Base-by-base conservation (phyloP, 2,113 vertebrate species). In the Sebastes schlegelii region DNA sequence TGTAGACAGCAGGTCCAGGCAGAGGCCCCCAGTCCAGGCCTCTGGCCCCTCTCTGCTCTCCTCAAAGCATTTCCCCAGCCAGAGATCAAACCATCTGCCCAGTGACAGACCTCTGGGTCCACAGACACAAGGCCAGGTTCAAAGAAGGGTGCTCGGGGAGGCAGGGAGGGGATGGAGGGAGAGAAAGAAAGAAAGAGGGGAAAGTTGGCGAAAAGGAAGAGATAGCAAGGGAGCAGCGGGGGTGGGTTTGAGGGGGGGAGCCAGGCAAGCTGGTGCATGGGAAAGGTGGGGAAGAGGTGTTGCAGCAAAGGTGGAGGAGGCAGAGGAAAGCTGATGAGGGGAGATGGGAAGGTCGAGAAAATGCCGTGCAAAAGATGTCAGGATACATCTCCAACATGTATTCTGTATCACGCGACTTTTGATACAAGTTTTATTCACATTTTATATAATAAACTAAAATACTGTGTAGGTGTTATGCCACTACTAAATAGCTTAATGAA, bases 101-200 rank as follows among this genome's bases (percentile, higher is more conserved):
- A 95, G 96, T 97, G 97, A 97, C 96, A 97, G 95, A 95, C 94
- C 90, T 92, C 95, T 93, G 91, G 94, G 96, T 96, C 96, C 96
- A 95, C 79, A 90, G 95, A 94, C 95, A 94, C 96, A 96, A 96
- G 96, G 95, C 95, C 96, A 94, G 95, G 87, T 97, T 98, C 97
- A 97, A 97, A 98, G 92, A 74, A 48, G 79, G 83, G 82, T 87
- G 87, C 82, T 77, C 54, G 23, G 87, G 84, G 89, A 85, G 76
- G 67, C 72, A 85, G 83, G 80, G 84, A 80, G 84, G n/a, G 82
- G 82, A 84, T 46, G 23, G 48, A 71, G 66, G 19, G 73, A 60
- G 64, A 55, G 66, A 63, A 17, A 21, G 61, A 42, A 40, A n/a
- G 69, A 77, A 72, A 4, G 58, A 77, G 81, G 69, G 74, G 64